phyloP scores from a whole-genome alignment of 2,888 invertebrate genomes.

The Spatulosminthurus flaviceps region DNA sequence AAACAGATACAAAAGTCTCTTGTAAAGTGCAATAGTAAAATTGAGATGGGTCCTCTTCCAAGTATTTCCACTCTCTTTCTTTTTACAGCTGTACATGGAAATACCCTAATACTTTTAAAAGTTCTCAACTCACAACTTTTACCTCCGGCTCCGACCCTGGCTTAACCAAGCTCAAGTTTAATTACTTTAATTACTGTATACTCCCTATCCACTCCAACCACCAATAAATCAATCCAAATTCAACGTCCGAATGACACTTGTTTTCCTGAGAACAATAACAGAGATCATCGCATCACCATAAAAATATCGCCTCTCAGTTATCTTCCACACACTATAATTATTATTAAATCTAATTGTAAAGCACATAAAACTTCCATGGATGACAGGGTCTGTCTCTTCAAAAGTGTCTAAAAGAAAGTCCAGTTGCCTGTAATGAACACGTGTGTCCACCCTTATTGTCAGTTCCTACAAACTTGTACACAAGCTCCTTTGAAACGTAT shows the following conservation, averaged over 20 bases:
- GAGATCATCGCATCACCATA: background rate
- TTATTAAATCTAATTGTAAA: background rate
- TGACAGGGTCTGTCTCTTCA: background rate
- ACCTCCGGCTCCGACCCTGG: background rate
- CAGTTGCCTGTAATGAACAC: background rate
- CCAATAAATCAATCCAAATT: background rate
- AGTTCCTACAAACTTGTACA: too few relatives aligned
- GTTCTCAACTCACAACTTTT: background rate
- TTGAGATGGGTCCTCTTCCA: too few relatives aligned
- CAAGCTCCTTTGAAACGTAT: too few relatives aligned
- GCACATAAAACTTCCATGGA: background rate
- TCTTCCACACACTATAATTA: conserved; percentile 6
- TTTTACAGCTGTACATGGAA: too few relatives aligned
- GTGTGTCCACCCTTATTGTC: background rate
- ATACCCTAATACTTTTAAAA: too few relatives aligned
- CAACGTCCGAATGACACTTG: background rate
- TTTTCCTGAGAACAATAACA: background rate
- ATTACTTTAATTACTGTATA: conserved; percentile 8
- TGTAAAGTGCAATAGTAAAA: too few relatives aligned
- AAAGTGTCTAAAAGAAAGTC: background rate
- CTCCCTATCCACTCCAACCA: background rate
- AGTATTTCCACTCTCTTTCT: too few relatives aligned
- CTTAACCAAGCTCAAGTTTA: background rate
- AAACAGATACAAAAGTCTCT: background rate
- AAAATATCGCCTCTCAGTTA: background rate